Base-by-base conservation (phyloP, 1,140 invertebrate species). In the Microplitis demolitor region DNA sequence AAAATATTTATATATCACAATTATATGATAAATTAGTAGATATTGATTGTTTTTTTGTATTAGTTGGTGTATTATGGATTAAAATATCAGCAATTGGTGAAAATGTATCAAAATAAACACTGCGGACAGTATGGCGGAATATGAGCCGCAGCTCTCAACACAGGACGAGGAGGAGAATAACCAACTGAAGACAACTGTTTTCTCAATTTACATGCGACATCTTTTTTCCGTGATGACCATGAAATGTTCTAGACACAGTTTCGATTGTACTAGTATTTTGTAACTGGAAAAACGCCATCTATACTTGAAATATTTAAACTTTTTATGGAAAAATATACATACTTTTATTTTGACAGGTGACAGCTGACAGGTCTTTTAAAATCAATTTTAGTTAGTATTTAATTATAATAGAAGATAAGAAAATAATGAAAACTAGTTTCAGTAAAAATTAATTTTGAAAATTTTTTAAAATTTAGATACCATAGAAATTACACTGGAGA, bases 61-160 rank as follows among this genome's bases (percentile, higher is more conserved):
- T 64, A 45, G 50, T 45, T 64, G 11, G 5, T 14, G 2, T 3
- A 45, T 14, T 24, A 11, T 51, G 4, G 3, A 8, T 16, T 3
- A 11, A 50, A 64, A 16, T 64, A n/a, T 45, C 24, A 13, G 13
- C 50, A 37, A 11, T 35, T 67, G 16, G 9, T 35, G 50, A 11
- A 16, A 37, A 63, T 50, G 14, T 62, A 66, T 63, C 67, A 73
- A 76, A 76, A 73, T 63, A 73, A 76, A 76, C 71, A 76, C 74
- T 61, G 68, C 71, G 66, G 71, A 71, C 74, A 76, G 72, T 76
- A 76, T 76, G 74, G 74, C 71, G 68, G 74, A 73, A 37, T 60
- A 8, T 45, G 8, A 9, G 51, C 61, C 61, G 67, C 62, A 70
- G 62, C 54, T 60, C 4, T 9, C 39, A 45, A 24, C 24, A 24